Base-by-base conservation (phyloP, 2,888 invertebrate genomes). In the Kryphioiulus occultus region DNA sequence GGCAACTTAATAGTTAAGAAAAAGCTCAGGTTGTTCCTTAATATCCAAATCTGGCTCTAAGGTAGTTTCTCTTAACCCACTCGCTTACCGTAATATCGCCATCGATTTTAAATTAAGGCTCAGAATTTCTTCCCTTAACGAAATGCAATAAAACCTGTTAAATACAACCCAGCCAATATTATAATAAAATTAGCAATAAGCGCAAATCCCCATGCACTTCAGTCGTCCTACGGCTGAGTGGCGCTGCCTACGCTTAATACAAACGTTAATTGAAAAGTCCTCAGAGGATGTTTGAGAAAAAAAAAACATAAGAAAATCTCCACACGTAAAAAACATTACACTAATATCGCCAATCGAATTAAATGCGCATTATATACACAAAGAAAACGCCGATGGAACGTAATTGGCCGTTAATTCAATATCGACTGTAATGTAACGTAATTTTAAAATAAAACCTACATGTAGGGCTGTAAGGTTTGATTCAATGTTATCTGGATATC, bases 111-210 rank as follows among this genome's bases (percentile, higher is more conserved):
- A 53, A 68, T 68, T 68, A 68, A 68, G 10, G 59, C 59, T n/a
- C 22, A 68, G 9, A n/a, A 22, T 68, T 5, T 22, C 59, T 22
- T n/a, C 59, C 19, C 7, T 3, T n/a, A 22, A 22, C 59, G n/a
- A 68, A 68, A 68, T 68, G 59, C 59, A 68, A 22, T 68, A 68
- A 22, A 22, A 68, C 5, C 22, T 68, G 26, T 9, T 68, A 68
- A 68, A 68, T 22, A 68, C n/a, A 22, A 22, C 53, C 26, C 59
- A 68, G 59, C 22, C 59, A 68, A 68, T 68, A 68, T 68, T 68
- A 68, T 35, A 35, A 68, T 68, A 68, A 68, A 68, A 68, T 68
- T 68, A 68, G 59, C 59, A 26, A 68, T 68, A 68, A 35, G 59
- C 59, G 59, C 59, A 68, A 68, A 68, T 68, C 59, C 59, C 53